A percentile compares a stretch with the other conserved stretches of the same genome.
These are phyloP conservation scores for Drosophila acutilabella DNA, from an alignment of 2,888 invertebrate species.

Conservation along the genomic window DNA sequence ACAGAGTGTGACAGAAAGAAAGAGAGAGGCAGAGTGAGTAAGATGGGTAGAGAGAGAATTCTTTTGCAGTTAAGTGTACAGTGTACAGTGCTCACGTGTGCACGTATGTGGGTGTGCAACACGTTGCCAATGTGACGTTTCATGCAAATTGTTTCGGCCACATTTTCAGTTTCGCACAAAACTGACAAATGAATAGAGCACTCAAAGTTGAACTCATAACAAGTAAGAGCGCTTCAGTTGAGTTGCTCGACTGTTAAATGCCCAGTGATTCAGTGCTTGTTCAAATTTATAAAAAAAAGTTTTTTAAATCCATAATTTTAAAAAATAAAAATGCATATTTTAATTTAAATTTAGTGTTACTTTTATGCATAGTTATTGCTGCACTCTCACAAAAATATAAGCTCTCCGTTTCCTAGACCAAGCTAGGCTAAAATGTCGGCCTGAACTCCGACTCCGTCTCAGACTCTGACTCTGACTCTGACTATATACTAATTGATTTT, in stretches of 20 bases:
- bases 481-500: constrained; percentile 77
- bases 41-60: background rate
- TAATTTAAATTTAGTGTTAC: too few species aligned
- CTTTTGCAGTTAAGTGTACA: constrained; percentile 1
- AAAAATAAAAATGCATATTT: too few species aligned
- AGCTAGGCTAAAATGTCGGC: background rate
- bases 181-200: constrained; percentile 68
- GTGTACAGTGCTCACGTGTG: background rate
- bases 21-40: background rate
- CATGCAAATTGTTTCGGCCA: constrained; percentile 56
- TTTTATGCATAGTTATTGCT: too few species aligned
- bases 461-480: constrained; percentile 36
- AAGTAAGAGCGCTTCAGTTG: too few species aligned
- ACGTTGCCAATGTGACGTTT: constrained; percentile 23
- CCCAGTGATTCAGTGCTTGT: too few species aligned
- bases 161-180: constrained; percentile 72
- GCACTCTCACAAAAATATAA: too few species aligned
- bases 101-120: constrained; percentile 40
- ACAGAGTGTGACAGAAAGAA: background rate
- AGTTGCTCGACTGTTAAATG: too few species aligned
- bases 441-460: background rate
- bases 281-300: too few species aligned
- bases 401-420: too few species aligned
- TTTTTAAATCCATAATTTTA: too few species aligned
- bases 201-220: constrained; percentile 1